phyloP scores from a whole-genome alignment of 2,888 invertebrate species.

The Bimastos eiseni region DNA sequence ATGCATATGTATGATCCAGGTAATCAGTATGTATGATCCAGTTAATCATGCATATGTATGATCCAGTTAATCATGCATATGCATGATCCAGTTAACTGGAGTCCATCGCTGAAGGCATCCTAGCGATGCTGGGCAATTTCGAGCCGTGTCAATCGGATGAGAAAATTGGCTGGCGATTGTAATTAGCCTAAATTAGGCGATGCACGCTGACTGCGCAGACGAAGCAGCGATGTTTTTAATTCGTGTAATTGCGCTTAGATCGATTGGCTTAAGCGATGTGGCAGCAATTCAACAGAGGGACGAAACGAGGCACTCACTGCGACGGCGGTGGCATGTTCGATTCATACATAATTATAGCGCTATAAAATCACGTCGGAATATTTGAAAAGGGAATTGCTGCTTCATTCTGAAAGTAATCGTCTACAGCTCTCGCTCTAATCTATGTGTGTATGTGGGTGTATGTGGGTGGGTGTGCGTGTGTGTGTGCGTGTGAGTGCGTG shows the following conservation, averaged over 20 bases:
- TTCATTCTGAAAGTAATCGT: not conserved
- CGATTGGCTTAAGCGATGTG: not conserved
- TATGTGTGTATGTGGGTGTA: not conserved
- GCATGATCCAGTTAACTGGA: not conserved
- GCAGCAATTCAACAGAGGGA: too few species aligned
- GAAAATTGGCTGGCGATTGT: not conserved
- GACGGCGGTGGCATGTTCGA: not conserved
- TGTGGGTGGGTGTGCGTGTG: not conserved
- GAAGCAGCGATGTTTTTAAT: not conserved
- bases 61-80: not conserved
- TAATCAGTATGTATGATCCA: too few species aligned
- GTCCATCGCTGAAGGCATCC: not conserved
- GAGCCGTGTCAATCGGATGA: not conserved
- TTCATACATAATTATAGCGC: not conserved
- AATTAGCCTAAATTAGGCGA: conserved; percentile 5
- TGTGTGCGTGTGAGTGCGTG: not conserved
- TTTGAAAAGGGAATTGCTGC: not conserved
- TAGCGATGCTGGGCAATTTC: not conserved
- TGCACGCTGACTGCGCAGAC: not conserved
- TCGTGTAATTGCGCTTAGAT: not conserved
- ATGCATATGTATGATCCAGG: too few species aligned
- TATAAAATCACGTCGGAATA: not conserved
- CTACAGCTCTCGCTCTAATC: not conserved
- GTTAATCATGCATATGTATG: not conserved
- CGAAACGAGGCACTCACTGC: too few species aligned